Conservation (phyloP, 2,888 invertebrate genomes). For the Heliconius charithonia region DNA sequence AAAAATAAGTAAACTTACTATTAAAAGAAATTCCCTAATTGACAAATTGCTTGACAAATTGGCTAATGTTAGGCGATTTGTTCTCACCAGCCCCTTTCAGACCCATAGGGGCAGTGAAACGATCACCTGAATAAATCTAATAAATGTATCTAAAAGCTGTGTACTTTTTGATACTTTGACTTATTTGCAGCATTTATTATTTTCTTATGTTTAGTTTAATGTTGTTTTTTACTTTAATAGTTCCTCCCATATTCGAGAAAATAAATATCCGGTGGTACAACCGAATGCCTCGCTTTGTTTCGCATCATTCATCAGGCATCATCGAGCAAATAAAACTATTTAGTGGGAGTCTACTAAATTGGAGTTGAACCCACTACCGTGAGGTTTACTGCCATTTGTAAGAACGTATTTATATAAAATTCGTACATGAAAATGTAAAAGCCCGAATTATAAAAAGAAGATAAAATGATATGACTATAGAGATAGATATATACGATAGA, state of each 20-base stretch:
- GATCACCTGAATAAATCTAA: slow-evolving; percentile 1
- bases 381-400: not conserved
- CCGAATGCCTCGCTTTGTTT: too few relatives aligned
- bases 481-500: too few relatives aligned
- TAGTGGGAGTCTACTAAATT: not conserved
- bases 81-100: slow-evolving; percentile 10
- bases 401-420: too few relatives aligned
- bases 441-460: too few relatives aligned
- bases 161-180: not conserved
- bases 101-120: slow-evolving; percentile 6
- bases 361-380: not conserved
- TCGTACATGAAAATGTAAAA: too few relatives aligned
- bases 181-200: not conserved
- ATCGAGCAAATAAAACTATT: too few relatives aligned
- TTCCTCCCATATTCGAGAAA: not conserved
- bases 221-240: not conserved
- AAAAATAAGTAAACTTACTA: not conserved
- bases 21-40: slow-evolving; percentile 2
- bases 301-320: too few relatives aligned
- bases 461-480: too few relatives aligned
- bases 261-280: too few relatives aligned
- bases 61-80: slow-evolving; percentile 11
- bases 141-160: not conserved
- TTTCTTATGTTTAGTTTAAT: not conserved
- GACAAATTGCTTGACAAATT: slow-evolving; percentile 11